Conservation (phyloP, 2,113 vertebrate species). For the Pituophis catenifer region DNA sequence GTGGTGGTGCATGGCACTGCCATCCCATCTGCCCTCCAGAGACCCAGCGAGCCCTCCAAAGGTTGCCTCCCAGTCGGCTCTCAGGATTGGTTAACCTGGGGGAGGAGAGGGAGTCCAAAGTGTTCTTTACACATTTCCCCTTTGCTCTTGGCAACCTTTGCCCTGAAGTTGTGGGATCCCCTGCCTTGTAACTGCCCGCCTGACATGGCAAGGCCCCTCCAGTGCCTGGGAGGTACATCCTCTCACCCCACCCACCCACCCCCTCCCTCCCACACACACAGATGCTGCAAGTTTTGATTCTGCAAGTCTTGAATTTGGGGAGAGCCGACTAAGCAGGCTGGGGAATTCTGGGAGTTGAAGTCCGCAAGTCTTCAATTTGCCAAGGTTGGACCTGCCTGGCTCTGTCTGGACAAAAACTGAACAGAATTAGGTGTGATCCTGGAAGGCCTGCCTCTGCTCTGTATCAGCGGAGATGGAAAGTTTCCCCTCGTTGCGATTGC, state of each 20-base stretch:
- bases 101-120: not conserved
- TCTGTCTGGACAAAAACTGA: no score
- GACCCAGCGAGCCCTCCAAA: not conserved
- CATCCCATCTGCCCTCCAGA: not conserved
- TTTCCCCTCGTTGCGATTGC: no score
- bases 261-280: no score
- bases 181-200: not conserved
- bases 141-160: not conserved
- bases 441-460: no score
- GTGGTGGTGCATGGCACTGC: not conserved
- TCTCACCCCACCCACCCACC: not conserved
- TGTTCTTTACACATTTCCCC: not conserved
- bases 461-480: no score
- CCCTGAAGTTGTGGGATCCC: not conserved
- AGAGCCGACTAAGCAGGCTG: not conserved
- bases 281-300: not conserved
- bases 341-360: no score
- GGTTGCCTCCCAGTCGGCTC: not conserved
- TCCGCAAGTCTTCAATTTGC: no score
- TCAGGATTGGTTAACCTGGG: not conserved
- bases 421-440: no score
- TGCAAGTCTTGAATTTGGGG: not conserved
- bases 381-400: no score
- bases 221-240: fast-evolving
- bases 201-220: not conserved